Percentiles rank a stretch among this genome's conserved stretches.
These are phyloP conservation scores for Oncopodura yosiiana DNA, from an alignment of 1,140 invertebrate species.

Conservation along the genomic window DNA sequence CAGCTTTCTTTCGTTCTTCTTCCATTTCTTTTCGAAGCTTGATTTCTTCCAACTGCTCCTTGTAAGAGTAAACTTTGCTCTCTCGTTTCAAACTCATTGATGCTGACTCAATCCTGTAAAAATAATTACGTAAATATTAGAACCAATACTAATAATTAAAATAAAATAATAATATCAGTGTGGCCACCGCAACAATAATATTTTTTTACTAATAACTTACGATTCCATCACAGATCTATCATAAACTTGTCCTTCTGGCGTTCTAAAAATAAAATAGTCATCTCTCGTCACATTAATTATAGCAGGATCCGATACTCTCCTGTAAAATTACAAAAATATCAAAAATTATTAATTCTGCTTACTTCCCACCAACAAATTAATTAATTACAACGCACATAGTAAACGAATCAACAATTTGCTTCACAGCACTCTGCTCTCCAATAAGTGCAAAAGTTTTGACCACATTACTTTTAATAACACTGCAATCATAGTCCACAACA, in stretches of 20 bases:
- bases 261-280: slow-evolving; percentile 81
- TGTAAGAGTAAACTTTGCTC: slow-evolving; percentile 93
- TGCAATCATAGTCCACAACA: no score
- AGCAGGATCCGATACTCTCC: slow-evolving; percentile 53
- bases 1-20: slow-evolving; percentile 70
- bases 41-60: slow-evolving; percentile 91
- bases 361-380: not conserved
- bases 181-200: not conserved
- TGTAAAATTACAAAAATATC: slow-evolving; percentile 45
- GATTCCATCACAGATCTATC: slow-evolving; percentile 79
- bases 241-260: slow-evolving; percentile 79
- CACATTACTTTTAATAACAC: not conserved
- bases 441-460: not conserved
- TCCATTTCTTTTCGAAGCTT: slow-evolving; percentile 84
- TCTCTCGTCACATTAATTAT: slow-evolving; percentile 63
- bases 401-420: not conserved
- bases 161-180: not conserved
- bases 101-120: slow-evolving; percentile 49
- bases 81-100: slow-evolving; percentile 87
- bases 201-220: slow-evolving; percentile 42
- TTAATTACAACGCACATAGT: not conserved
- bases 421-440: not conserved
- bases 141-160: slow-evolving; percentile 2
- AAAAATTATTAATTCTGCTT: not conserved
- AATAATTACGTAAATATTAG: slow-evolving; percentile 24